These are phyloP conservation scores for Tragelaphus buxtoni DNA, from an alignment of 2,113 vertebrate species.

Conservation along the genomic window DNA sequence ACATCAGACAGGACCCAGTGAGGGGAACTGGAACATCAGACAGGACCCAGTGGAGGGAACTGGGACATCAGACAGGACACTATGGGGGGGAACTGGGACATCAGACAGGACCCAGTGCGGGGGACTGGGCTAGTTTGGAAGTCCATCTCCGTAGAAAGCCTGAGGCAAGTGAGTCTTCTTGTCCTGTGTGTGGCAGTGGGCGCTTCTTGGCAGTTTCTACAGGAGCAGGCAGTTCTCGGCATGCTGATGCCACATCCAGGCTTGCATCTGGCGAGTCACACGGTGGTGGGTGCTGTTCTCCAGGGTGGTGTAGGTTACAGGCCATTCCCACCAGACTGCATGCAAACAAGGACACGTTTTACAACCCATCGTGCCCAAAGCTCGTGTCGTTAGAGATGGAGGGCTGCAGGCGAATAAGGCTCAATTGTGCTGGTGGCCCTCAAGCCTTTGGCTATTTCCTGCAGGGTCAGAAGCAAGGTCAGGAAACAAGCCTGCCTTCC, in stretches of 20 bases:
- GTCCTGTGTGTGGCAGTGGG: neutral
- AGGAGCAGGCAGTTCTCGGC: neutral
- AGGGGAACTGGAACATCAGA: too few species aligned
- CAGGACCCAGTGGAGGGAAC: neutral
- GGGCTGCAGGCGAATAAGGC: constrained; percentile 33
- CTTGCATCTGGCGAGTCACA: neutral
- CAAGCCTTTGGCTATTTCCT: constrained; percentile 28
- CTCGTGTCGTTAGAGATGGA: constrained; percentile 43
- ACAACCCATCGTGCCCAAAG: neutral
- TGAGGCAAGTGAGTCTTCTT: neutral
- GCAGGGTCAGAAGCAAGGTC: constrained; percentile 10
- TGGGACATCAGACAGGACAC: neutral
- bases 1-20: neutral
- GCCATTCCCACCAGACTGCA: neutral
- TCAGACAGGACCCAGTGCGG: neutral
- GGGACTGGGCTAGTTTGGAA: neutral
- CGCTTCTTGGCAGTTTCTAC: neutral
- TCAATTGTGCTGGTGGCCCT: constrained; percentile 18
- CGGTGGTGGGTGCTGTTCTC: neutral
- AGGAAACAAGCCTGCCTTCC: constrained; percentile 7
- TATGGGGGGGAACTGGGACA: too few species aligned
- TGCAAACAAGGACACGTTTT: constrained; percentile 31
- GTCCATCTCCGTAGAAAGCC: neutral
- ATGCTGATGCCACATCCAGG: neutral
- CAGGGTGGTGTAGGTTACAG: neutral